Conservation (phyloP, 2,113 vertebrate species). For the Solenodon paradoxus region DNA sequence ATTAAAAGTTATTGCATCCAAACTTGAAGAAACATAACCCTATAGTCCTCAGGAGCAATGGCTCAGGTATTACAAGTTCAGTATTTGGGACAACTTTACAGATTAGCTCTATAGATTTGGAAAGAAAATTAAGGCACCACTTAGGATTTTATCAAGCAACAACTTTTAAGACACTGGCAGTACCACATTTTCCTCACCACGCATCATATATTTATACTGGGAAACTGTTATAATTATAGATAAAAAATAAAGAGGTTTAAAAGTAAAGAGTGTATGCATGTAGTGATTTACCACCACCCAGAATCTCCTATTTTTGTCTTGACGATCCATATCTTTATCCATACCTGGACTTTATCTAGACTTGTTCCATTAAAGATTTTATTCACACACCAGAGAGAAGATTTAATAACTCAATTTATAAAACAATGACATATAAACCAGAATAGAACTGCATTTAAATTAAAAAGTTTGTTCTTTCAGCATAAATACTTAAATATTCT, state of each 20-base stretch:
- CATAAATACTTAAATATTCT: background rate
- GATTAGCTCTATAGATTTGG: background rate
- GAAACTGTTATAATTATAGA: background rate
- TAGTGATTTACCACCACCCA: background rate
- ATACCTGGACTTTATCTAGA: background rate
- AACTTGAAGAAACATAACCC: background rate
- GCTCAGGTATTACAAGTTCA: background rate
- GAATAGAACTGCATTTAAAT: background rate
- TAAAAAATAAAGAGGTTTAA: background rate
- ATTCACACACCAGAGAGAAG: background rate
- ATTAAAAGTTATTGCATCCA: background rate
- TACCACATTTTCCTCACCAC: background rate
- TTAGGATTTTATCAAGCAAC: background rate
- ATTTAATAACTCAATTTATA: conserved; percentile 6
- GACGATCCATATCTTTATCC: background rate
- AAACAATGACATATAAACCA: background rate
- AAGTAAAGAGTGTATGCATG: background rate
- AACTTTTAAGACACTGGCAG: background rate
- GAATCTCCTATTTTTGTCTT: background rate
- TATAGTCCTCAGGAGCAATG: background rate
- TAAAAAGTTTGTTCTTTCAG: background rate
- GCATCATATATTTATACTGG: background rate
- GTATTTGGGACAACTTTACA: background rate
- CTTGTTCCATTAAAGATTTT: too few relatives aligned
- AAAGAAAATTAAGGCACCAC: background rate